Evolutionary conservation across 2,797 vertebrate genomes (phyloP), one percentile per base, ranked within the genome.

Genomic region (Mormyrus proboscirostris): DNA sequence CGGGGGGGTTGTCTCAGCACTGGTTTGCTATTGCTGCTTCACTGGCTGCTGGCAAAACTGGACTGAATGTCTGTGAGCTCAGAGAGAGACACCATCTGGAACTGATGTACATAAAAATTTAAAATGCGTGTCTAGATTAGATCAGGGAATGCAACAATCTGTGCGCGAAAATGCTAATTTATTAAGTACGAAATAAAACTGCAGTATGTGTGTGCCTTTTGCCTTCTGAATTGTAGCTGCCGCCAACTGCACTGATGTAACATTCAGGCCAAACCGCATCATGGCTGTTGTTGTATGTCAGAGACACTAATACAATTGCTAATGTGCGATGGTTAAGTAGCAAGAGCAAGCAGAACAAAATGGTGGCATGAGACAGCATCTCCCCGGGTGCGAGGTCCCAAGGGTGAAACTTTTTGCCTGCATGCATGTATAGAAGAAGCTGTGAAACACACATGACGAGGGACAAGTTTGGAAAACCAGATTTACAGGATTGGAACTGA

Each of bases 11-110:
- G 51, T 55, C 85, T 73, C 25, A 41, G 47, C 53, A 33, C 49
- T 22, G 83, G 57, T 91, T 91, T 92, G 90, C 92, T 91, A 69
- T 90, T 93, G 92, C 92, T 93, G 91, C 91, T 93, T 92, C 90
- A 90, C 69, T 88, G 22, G 51, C 47, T 89, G 90, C 47, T 89
- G 89, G 87, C 83, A 87, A 92, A 90, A 65, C 47, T 7, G 10
- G 83, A 89, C 2, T 49, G 89, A 62, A 88, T 84, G 14, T 84
- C 50, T 82, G 38, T 41, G 38, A 51, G 49, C 29, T 76, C 33
- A 3, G 47, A 83, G 79, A 85, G 83, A 57, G 16, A 59, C 49
- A 79, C 41, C 29, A 88, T 82, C 25, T 82, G 29, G 33, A 88
- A 47, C 10, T 22, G 2, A 59, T 53, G 55, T 19, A 73, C 6